phyloP scores from a whole-genome alignment of 1,140 invertebrate species.

The Dendroctonus valens region DNA sequence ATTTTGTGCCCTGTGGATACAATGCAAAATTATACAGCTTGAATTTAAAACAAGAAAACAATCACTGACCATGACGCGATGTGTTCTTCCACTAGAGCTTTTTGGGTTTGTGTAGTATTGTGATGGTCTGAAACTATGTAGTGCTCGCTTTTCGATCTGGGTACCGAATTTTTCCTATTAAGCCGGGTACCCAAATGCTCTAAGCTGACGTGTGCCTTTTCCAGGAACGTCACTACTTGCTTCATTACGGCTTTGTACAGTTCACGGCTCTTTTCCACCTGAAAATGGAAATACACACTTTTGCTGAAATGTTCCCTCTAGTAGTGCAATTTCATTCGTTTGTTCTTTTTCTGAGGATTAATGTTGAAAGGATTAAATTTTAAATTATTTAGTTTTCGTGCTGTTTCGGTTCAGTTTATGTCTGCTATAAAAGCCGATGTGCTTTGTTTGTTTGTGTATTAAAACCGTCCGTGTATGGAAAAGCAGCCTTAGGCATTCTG shows the following conservation, averaged over 20 bases:
- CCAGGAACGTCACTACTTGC: slow-evolving; percentile 72
- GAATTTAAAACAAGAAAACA: not conserved
- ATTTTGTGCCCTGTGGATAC: slow-evolving; percentile 29
- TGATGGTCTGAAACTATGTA: slow-evolving; percentile 51
- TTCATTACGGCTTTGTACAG: slow-evolving; percentile 79
- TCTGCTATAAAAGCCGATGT: too few relatives aligned
- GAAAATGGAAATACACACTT: slow-evolving; percentile 42
- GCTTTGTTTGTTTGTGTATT: too few relatives aligned
- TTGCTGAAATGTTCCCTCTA: not conserved
- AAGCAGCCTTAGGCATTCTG: too few relatives aligned
- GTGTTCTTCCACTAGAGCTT: slow-evolving; percentile 20
- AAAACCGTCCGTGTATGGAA: too few relatives aligned
- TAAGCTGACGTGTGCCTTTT: slow-evolving; percentile 67
- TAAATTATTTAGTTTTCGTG: too few relatives aligned
- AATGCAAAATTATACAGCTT: slow-evolving; percentile 1
- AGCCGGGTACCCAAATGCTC: slow-evolving; percentile 50
- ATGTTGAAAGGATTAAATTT: too few relatives aligned
- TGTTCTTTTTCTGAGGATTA: too few relatives aligned
- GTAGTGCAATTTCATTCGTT: too few relatives aligned
- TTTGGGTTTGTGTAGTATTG: slow-evolving; percentile 12
- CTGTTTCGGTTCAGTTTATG: too few relatives aligned
- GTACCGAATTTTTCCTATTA: slow-evolving; percentile 44
- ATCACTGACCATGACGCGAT: slow-evolving; percentile 16
- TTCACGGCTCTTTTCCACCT: slow-evolving; percentile 73
- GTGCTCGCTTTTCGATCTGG: slow-evolving; percentile 55